Evolutionary conservation across 2,888 invertebrate species (phyloP).

Genomic region (Noctua janthina): DNA sequence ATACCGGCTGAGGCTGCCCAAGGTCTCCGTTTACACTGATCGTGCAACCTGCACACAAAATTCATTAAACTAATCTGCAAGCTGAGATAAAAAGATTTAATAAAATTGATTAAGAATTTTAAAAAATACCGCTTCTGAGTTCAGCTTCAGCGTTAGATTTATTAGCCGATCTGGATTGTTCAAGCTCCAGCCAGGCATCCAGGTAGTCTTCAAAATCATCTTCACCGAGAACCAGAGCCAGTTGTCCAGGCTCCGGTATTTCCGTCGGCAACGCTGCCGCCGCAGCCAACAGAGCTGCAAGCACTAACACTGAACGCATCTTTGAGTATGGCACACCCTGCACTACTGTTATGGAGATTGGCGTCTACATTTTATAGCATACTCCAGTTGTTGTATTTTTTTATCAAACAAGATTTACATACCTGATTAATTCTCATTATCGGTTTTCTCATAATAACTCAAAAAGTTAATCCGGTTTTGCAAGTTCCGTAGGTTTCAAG

Average conservation of each 20-base stretch:
- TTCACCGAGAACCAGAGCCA: constrained; percentile 82
- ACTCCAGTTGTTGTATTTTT: constrained; percentile 14
- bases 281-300: constrained; percentile 69
- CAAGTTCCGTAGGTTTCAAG: constrained; percentile 36
- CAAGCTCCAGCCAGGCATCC: constrained; percentile 81
- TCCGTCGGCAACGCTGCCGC: constrained; percentile 71
- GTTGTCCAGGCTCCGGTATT: constrained; percentile 80
- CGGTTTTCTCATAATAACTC: constrained; percentile 2
- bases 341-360: constrained; percentile 37
- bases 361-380: constrained; percentile 50
- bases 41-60: constrained; percentile 79
- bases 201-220: constrained; percentile 88
- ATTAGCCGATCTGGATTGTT: constrained; percentile 76
- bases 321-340: constrained; percentile 31
- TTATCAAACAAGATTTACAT: constrained; percentile 39
- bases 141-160: constrained; percentile 58
- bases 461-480: not conserved
- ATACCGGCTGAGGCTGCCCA: constrained; percentile 91
- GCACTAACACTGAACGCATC: constrained; percentile 65
- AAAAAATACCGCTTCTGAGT: constrained; percentile 74
- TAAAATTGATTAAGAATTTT: not conserved
- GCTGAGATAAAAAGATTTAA: not conserved
- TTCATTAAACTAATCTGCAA: not conserved
- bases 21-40: constrained; percentile 88
- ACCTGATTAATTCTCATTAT: constrained; percentile 41